phyloP scores from a whole-genome alignment of 2,113 vertebrate genomes.

The Neogobius melanostomus region DNA sequence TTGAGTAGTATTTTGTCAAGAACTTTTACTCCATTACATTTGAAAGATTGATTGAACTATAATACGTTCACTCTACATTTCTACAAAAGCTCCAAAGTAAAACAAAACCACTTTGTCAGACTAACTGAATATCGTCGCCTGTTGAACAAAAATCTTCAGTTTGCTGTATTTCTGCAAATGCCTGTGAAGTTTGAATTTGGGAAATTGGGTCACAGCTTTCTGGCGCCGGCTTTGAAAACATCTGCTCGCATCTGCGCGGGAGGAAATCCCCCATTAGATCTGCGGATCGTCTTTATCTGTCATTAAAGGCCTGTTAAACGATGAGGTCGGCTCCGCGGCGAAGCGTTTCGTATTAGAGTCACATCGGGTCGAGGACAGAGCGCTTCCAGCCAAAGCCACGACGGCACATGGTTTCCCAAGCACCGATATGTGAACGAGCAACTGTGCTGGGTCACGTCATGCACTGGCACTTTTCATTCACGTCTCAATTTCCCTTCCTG shows the following conservation, averaged over 20 bases:
- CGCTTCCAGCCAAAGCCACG: not conserved
- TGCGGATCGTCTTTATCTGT: conserved; percentile 18
- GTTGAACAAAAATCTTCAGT: no score
- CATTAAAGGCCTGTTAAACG: not conserved
- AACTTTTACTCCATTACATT: no score
- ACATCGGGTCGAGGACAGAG: not conserved
- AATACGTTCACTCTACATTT: no score
- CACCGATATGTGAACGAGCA: not conserved
- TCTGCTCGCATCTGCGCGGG: conserved; percentile 56
- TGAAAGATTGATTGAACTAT: no score
- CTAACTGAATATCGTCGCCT: no score
- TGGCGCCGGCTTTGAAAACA: not conserved
- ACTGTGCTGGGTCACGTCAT: not conserved
- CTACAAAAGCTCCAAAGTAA: no score
- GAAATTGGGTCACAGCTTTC: conserved; percentile 40
- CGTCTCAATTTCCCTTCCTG: no score
- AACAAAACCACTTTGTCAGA: no score
- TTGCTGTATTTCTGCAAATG: no score
- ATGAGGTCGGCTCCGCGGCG: not conserved
- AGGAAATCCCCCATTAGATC: conserved; percentile 56
- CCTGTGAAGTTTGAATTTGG: conserved; percentile 2
- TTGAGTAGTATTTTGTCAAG: no score
- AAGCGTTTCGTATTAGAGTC: not conserved
- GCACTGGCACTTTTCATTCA: not conserved
- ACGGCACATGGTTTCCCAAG: not conserved